phyloP scores from a whole-genome alignment of 2,888 invertebrate genomes.

The Baronia brevicornis region DNA sequence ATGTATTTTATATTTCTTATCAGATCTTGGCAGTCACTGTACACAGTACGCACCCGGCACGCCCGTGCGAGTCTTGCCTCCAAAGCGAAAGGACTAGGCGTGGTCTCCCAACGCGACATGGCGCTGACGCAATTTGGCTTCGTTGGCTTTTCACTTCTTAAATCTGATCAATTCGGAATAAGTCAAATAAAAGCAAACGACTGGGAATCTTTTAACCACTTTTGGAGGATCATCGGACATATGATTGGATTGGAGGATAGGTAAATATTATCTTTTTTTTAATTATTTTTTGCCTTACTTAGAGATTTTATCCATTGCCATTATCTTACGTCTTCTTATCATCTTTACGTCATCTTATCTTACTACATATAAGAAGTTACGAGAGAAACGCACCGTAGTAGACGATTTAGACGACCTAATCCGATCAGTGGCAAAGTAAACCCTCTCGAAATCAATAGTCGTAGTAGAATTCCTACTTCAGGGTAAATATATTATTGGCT shows the following conservation, averaged over 20 bases:
- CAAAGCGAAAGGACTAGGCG: conserved; percentile 43
- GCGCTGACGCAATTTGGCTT: conserved; percentile 88
- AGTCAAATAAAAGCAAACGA: conserved; percentile 70
- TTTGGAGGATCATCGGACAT: conserved; percentile 86
- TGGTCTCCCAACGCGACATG: conserved; percentile 85
- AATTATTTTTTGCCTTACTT: no score
- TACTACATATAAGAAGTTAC: no score
- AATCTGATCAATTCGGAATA: conserved; percentile 77
- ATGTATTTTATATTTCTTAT: conserved; percentile 16
- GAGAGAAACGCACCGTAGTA: no score
- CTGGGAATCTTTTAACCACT: conserved; percentile 81
- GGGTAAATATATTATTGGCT: no score
- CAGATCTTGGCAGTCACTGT: conserved; percentile 78
- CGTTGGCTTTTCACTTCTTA: conserved; percentile 80
- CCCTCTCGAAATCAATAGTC: no score
- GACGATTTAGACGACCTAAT: no score
- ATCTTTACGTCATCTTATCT: no score
- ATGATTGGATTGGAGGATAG: conserved; percentile 85
- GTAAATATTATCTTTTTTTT: conserved; percentile 33
- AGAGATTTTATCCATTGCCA: no score
- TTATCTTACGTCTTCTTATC: no score
- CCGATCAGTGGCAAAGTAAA: no score
- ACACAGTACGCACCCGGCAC: conserved; percentile 77
- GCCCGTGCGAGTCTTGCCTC: conserved; percentile 69
- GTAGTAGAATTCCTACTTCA: no score